Conservation (phyloP, 1,140 invertebrate genomes). For the Camponotus pennsylvanicus region DNA sequence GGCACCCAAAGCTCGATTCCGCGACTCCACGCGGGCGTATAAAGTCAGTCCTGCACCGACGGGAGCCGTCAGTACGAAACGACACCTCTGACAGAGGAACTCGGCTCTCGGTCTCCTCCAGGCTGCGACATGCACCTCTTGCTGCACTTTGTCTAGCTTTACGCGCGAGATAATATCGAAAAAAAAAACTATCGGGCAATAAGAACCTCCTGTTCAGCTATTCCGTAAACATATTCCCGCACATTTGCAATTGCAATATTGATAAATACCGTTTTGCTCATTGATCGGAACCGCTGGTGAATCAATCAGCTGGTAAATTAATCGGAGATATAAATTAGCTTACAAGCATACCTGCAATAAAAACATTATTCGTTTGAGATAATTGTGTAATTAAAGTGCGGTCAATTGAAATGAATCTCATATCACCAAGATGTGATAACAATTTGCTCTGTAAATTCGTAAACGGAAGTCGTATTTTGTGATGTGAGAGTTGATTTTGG, state of each 20-base stretch:
- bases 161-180: constrained; percentile 1
- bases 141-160: neutral
- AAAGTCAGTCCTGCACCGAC: constrained; percentile 74
- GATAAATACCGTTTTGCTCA: neutral
- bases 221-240: neutral
- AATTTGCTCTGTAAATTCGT: constrained; percentile 15
- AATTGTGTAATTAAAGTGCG: constrained; percentile 45
- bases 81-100: constrained; percentile 70
- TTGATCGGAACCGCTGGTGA: neutral
- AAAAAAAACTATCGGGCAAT: neutral
- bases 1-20: constrained; percentile 67
- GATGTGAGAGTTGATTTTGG: constrained; percentile 41
- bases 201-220: neutral
- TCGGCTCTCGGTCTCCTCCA: constrained; percentile 64
- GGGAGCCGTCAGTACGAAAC: constrained; percentile 75
- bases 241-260: neutral
- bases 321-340: constrained; percentile 24
- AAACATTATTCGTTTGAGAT: neutral
- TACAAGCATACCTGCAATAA: too few relatives aligned
- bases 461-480: constrained; percentile 12
- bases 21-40: constrained; percentile 65
- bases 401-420: constrained; percentile 12
- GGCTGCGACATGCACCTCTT: constrained; percentile 40
- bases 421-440: neutral
- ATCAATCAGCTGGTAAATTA: neutral